Percentiles rank a stretch among this genome's conserved stretches.
phyloP scores from a whole-genome alignment of 2,888 invertebrate genomes.

The Meiosimyza platycephala region DNA sequence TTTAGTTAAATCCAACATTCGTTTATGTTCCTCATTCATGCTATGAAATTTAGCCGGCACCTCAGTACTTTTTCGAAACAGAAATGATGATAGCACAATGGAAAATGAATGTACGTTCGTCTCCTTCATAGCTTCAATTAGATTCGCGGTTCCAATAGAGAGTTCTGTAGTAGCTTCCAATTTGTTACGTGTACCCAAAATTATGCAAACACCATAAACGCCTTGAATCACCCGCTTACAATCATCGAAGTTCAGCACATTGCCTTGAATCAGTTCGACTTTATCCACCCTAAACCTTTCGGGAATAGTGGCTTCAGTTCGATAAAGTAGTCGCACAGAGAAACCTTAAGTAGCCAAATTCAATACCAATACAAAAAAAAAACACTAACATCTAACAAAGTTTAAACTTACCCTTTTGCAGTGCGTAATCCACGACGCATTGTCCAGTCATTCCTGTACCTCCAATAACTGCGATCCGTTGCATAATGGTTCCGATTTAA shows the following conservation, averaged over 20 bases:
- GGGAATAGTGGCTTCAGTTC: conserved; percentile 79
- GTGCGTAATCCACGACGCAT: conserved; percentile 80
- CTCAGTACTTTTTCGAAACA: conserved; percentile 79
- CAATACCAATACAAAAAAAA: background rate
- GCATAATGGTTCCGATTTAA: conserved; percentile 69
- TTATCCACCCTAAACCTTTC: conserved; percentile 72
- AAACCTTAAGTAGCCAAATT: conserved; percentile 69
- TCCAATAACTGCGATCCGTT: conserved; percentile 84
- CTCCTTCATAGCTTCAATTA: conserved; percentile 83
- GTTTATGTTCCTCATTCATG: conserved; percentile 81
- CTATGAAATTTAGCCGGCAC: conserved; percentile 81
- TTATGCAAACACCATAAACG: conserved; percentile 80
- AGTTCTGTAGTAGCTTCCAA: conserved; percentile 81
- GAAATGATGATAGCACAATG: conserved; percentile 84
- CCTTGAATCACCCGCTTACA: conserved; percentile 78
- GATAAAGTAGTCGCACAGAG: conserved; percentile 78
- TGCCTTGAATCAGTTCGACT: conserved; percentile 79
- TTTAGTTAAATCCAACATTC: conserved; percentile 79
- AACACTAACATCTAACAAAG: background rate
- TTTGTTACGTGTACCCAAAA: conserved; percentile 83
- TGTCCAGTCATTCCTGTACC: conserved; percentile 84
- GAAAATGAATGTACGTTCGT: conserved; percentile 76
- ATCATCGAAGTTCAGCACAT: conserved; percentile 78
- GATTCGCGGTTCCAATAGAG: conserved; percentile 84
- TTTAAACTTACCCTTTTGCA: conserved; percentile 77